phyloP scores from a whole-genome alignment of 2,888 invertebrate species.

The Lochmaea capreae region DNA sequence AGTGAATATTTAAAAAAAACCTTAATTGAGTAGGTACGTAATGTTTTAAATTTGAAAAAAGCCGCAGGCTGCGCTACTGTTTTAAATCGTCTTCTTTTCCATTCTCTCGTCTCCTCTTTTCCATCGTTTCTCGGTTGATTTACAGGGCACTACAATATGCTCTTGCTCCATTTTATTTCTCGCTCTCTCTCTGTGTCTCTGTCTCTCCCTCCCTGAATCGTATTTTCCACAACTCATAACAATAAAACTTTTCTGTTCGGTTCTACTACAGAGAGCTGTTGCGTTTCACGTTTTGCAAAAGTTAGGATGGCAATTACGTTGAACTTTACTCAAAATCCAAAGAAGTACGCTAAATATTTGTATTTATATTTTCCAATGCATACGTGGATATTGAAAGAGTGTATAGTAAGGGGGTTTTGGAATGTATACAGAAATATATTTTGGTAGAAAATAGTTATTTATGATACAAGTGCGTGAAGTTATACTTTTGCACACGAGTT shows the following conservation, averaged over 20 bases:
- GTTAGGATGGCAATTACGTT: not conserved
- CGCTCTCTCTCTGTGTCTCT: constrained; percentile 13
- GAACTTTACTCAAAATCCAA: not conserved
- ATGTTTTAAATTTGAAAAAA: not conserved
- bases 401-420: no score
- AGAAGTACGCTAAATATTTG: no score
- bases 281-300: constrained; percentile 5
- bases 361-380: no score
- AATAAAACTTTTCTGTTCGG: constrained; percentile 37
- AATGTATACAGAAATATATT: no score
- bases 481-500: no score
- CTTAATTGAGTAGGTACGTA: no score
- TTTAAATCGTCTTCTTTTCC: constrained; percentile 34
- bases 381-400: no score
- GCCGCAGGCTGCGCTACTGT: not conserved
- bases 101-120: constrained; percentile 54
- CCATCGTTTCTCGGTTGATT: constrained; percentile 55
- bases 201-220: constrained; percentile 25
- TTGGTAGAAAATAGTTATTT: no score
- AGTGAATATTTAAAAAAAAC: no score
- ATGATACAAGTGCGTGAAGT: no score
- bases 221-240: constrained; percentile 39
- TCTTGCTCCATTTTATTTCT: constrained; percentile 49
- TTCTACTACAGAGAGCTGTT: not conserved
- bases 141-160: constrained; percentile 51